Percentiles rank a stretch among this genome's conserved stretches.
phyloP scores from a whole-genome alignment of 2,113 vertebrate species.

The Mus musculus region DNA sequence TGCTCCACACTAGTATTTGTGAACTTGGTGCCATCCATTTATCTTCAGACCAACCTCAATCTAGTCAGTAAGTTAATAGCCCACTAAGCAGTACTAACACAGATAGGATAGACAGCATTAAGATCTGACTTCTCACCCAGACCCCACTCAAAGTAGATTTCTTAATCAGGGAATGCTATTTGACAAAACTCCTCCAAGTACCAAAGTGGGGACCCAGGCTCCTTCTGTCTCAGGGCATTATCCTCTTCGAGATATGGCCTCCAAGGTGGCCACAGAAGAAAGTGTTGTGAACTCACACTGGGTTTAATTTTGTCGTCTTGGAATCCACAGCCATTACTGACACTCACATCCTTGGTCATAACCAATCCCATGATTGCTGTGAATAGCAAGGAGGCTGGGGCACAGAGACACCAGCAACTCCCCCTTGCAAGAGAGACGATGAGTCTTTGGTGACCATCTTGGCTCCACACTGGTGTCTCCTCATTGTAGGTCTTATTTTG shows the following conservation, averaged over 20 bases:
- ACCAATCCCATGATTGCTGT: not conserved
- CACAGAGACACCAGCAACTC: not conserved
- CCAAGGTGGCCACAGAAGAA: not conserved
- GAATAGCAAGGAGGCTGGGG: not conserved
- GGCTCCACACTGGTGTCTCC: not conserved
- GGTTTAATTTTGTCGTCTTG: not conserved
- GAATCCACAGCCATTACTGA: not conserved
- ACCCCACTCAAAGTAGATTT: not conserved
- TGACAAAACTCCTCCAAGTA: not conserved
- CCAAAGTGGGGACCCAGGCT: not conserved
- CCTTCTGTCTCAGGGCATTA: not conserved
- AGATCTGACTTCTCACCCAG: not conserved
- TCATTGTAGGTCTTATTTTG: not conserved
- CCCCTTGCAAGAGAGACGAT: not conserved
- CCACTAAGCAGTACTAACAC: not conserved
- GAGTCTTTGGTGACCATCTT: not conserved
- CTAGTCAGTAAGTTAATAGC: not conserved
- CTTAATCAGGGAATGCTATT: not conserved
- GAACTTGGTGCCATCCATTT: not conserved
- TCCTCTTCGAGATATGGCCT: not conserved
- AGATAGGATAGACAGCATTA: not conserved
- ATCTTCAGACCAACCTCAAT: not conserved
- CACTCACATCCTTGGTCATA: not conserved
- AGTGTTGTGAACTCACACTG: not conserved
- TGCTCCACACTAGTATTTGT: not conserved